Evolutionary conservation across 2,888 invertebrate species (phyloP), one percentile per base, ranked within the genome.

Genomic region (Cylloceria caligata): DNA sequence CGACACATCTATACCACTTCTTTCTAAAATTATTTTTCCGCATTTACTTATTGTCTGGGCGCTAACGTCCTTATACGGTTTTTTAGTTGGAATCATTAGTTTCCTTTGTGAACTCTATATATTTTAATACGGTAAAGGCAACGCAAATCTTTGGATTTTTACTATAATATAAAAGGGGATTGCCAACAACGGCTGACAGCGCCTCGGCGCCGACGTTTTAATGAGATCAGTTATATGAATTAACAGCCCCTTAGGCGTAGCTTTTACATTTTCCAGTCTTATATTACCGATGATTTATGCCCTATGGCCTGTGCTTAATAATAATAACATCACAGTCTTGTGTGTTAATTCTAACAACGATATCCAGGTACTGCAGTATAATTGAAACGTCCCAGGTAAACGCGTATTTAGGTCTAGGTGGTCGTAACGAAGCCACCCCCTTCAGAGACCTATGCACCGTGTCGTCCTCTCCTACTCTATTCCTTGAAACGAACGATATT

Each of bases 241-340:
- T 21, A 55, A 30, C 11, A 74, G 60, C 19, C 73, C 71, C 19
- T 49, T n/a, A 3, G 24, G 21, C 3, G 57, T 47, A 34, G 39
- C 57, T 0, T 13, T 21, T 5, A 84, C 73, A 27, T 84, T 81
- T 45, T 84, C 68, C 7, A 81, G 76, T 7, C 73, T 76, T 62
- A 83, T 84, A 13, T 77, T 19, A 1, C 80, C 67, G 13, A 80
- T 47, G 7, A 78, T 84, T 24, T 85, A 84, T 16, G 81, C 72
- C 45, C 85, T 71, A 7, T 85, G 83, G 7, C 81, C 85, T 1
- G 81, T 83, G 6, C 78, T 69, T 36, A 85, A 47, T 5, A 81
- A 80, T 27, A 84, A 13, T 0, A 80, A 68, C n/a, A 73, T 76
- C 21, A 77, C 57, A 2, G 77, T 57, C 27, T 83, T 83, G 49